Conservation (phyloP, 2,888 invertebrate species). For the Crepidodera aurea region DNA sequence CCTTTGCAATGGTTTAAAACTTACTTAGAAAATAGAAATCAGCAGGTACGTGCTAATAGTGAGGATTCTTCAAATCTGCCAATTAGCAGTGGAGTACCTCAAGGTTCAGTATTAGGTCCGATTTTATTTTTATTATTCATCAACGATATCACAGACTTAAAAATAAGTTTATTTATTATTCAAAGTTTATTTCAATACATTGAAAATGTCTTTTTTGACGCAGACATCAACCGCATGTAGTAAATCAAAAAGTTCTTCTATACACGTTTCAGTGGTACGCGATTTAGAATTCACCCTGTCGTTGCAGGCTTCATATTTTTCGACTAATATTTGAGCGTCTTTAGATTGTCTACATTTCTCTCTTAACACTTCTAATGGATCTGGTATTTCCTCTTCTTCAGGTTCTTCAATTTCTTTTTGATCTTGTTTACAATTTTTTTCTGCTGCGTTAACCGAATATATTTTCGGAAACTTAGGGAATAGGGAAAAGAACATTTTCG, state of each 20-base stretch:
- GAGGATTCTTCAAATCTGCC: too few relatives aligned
- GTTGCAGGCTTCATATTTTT: constrained; percentile 83
- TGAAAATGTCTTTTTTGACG: constrained; percentile 78
- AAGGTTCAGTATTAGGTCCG: too few relatives aligned
- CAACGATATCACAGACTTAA: too few relatives aligned
- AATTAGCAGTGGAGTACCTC: too few relatives aligned
- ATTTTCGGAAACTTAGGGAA: not conserved
- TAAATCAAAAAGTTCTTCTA: constrained; percentile 92
- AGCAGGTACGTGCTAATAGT: too few relatives aligned
- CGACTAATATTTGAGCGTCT: constrained; percentile 70
- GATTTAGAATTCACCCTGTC: constrained; percentile 84
- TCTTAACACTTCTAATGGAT: constrained; percentile 77
- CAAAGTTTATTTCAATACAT: constrained; percentile 72
- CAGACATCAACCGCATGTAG: constrained; percentile 93
- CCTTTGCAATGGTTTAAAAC: too few relatives aligned
- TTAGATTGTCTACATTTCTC: constrained; percentile 72
- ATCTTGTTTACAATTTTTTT: not conserved
- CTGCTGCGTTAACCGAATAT: not conserved
- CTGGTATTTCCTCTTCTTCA: constrained; percentile 76
- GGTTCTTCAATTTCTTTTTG: constrained; percentile 54
- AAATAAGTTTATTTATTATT: too few relatives aligned
- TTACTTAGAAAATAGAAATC: too few relatives aligned
- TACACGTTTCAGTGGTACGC: constrained; percentile 88
- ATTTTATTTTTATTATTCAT: too few relatives aligned
- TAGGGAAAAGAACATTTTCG: not conserved